These are phyloP conservation scores for Euwallacea similis DNA, from an alignment of 1,140 invertebrate species.

Conservation along the genomic window DNA sequence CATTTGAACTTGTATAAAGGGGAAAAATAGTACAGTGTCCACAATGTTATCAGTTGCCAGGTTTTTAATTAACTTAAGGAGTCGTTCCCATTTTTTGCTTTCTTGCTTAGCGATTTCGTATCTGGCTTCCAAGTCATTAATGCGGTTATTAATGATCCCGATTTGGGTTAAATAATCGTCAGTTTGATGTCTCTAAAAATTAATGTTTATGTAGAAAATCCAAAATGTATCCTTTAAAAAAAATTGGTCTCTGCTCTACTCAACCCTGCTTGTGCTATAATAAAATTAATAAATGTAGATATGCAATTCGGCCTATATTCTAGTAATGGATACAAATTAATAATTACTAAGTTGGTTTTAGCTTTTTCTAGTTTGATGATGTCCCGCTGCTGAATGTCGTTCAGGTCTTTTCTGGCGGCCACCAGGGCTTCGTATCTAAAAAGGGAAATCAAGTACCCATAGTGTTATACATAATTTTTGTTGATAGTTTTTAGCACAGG, in stretches of 20 bases:
- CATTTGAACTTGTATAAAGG: too few species aligned
- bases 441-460: neutral
- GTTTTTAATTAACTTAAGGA: conserved; percentile 14
- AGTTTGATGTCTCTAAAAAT: conserved; percentile 13
- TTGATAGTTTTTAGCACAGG: neutral
- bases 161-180: conserved; percentile 24
- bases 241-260: too few species aligned
- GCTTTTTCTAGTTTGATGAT: conserved; percentile 32
- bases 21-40: conserved; percentile 8
- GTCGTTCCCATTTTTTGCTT: conserved; percentile 33
- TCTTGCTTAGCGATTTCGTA: conserved; percentile 29
- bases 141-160: conserved; percentile 18
- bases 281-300: too few species aligned
- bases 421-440: conserved; percentile 37
- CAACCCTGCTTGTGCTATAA: too few species aligned
- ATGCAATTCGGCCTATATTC: too few species aligned
- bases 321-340: conserved; percentile 6
- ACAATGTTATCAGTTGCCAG: conserved; percentile 12
- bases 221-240: too few species aligned
- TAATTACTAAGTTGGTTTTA: conserved; percentile 34
- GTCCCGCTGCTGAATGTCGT: conserved; percentile 26
- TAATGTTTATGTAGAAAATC: too few species aligned
- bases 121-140: conserved; percentile 19
- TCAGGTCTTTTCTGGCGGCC: conserved; percentile 30
- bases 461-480: conserved; percentile 2